Evolutionary conservation across 2,797 vertebrate species (phyloP), one percentile per base, ranked within the genome.

Genomic region (Bovichtus diacanthus): DNA sequence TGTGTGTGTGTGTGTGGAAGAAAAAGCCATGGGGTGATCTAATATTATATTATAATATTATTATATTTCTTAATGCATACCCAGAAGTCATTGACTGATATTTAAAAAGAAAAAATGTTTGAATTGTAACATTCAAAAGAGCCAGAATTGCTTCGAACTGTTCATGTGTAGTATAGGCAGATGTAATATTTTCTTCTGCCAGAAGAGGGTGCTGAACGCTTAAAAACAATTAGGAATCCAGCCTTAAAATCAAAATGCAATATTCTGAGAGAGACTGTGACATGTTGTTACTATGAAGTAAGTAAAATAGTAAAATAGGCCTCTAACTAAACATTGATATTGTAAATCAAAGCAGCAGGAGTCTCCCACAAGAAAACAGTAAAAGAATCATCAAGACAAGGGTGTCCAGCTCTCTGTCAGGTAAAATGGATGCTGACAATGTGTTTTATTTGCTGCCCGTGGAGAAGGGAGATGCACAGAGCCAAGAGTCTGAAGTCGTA

Each of bases 141-240:
- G 54, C 34, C n/a, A 34, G 31, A 34, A 27, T 31, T 0, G 31
- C 6, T 47, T 27, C 59, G 13, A 16, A 50, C 21, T 13, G 38
- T 29, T 3, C 13, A 46, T 38, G 10, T 46, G 54, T 13, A 36
- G 5, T 19, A 21, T 4, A 21, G 27, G 36, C 9, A 46, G 5
- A 47, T 3, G 11, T 66, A 55, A n/a, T n/a, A n/a, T 15, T 9
- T 18, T 2, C 11, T 4, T 25, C 9, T 29, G 19, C 62, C 80
- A 79, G 53, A 12, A 75, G 87, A 81, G 73, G 74, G 31, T 5
- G 62, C 60, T 66, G 21, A 43, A 66, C 2, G 0, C 9, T 11
- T 36, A 6, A 16, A 0, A 4, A 5, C 50, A 31, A 19, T 8
- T 1, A 34, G 25, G 5, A 44, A 19, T 12, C 4, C 9, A 36